Conservation (phyloP, 2,113 vertebrate genomes). For the Leucosticte australis region DNA sequence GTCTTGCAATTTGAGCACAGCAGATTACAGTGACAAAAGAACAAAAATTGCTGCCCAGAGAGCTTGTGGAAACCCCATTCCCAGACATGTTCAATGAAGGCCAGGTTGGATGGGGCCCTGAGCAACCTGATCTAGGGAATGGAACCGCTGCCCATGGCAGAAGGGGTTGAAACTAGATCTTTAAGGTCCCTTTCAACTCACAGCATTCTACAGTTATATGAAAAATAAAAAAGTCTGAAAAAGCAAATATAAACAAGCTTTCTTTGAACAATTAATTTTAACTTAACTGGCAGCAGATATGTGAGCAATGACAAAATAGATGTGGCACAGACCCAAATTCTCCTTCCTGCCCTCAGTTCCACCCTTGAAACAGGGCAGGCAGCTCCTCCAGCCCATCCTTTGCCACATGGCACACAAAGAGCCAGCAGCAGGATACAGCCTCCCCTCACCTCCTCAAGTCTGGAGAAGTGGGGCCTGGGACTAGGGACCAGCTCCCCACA, state of each 20-base stretch:
- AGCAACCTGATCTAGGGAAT: neutral
- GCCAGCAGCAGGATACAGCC: neutral
- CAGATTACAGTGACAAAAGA: neutral
- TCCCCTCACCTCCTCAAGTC: neutral
- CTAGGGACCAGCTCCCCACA: neutral
- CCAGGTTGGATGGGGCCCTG: neutral
- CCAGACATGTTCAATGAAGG: neutral
- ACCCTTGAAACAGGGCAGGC: neutral
- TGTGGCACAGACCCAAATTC: rapidly evolving
- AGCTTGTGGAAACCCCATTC: neutral
- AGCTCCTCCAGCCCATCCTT: neutral
- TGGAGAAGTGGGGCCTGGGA: neutral
- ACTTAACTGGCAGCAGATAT: neutral
- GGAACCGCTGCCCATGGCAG: neutral
- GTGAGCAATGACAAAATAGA: neutral
- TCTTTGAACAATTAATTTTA: neutral
- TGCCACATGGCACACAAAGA: rapidly evolving
- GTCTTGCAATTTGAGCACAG: neutral
- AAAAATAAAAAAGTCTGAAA: neutral
- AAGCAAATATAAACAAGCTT: neutral
- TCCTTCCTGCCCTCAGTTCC: neutral
- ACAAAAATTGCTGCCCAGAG: neutral
- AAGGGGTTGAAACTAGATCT: neutral
- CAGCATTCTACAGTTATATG: neutral
- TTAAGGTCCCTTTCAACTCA: neutral